Percentiles rank a stretch among this genome's conserved stretches.
These are phyloP conservation scores for Scaptomyza polygonia DNA, from an alignment of 2,888 invertebrate species.

Conservation along the genomic window DNA sequence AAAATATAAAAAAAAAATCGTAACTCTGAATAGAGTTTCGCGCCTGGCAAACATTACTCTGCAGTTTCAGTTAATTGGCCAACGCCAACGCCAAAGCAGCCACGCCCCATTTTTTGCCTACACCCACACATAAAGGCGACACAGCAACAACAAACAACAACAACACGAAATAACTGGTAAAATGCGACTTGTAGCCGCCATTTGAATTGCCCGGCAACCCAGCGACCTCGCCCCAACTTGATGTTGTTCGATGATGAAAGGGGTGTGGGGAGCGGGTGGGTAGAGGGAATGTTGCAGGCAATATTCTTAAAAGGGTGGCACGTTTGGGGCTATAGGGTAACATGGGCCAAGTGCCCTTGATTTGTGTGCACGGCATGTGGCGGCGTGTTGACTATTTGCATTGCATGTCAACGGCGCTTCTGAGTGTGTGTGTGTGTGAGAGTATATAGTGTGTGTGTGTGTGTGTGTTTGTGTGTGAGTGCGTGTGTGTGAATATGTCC, in stretches of 20 bases:
- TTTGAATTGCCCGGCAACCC: constrained; percentile 68
- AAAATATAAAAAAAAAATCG: constrained; percentile 44
- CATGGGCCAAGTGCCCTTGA: constrained; percentile 70
- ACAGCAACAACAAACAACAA: constrained; percentile 22
- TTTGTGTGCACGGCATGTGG: constrained; percentile 80
- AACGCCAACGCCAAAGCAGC: too few relatives aligned
- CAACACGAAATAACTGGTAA: constrained; percentile 32
- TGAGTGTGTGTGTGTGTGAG: constrained; percentile 6
- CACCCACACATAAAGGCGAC: constrained; percentile 32
- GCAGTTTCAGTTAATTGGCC: constrained; percentile 79
- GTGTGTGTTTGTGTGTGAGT: constrained; percentile 13
- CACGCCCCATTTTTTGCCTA: background rate
- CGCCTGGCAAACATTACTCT: constrained; percentile 72
- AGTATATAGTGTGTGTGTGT: constrained; percentile 9
- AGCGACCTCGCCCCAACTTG: constrained; percentile 27
- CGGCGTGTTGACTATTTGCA: constrained; percentile 78
- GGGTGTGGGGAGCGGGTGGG: too few relatives aligned
- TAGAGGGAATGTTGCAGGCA: too few relatives aligned
- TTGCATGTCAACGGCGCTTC: constrained; percentile 63
- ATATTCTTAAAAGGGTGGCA: too few relatives aligned
- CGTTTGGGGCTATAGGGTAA: constrained; percentile 17
- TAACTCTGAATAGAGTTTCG: constrained; percentile 42
- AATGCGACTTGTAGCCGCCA: constrained; percentile 74
- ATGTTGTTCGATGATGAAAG: too few relatives aligned
- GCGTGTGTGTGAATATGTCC: constrained; percentile 47